Conservation (phyloP, 2,888 invertebrate genomes). For the Neuroscelio doddi region DNA sequence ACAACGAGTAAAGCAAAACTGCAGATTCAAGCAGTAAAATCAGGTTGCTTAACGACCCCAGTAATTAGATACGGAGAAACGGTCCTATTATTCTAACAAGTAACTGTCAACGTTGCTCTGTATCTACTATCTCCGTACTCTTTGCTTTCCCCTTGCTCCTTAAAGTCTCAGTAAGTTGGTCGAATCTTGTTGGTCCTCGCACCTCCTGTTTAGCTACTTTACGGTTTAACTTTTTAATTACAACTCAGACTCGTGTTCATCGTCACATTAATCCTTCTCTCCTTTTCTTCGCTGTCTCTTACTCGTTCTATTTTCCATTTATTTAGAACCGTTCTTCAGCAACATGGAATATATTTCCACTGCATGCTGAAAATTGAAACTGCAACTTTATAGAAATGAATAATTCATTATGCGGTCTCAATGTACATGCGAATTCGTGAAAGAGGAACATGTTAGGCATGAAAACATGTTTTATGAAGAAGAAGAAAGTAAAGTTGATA, state of each 20-base stretch:
- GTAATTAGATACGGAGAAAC: slow-evolving; percentile 61
- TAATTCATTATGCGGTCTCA: slow-evolving; percentile 20
- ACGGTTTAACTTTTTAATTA: slow-evolving; percentile 65
- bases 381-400: slow-evolving; percentile 24
- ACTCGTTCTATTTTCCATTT: slow-evolving; percentile 38
- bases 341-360: slow-evolving; percentile 13
- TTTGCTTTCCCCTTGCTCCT: slow-evolving; percentile 28
- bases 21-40: slow-evolving; percentile 38
- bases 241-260: slow-evolving; percentile 64
- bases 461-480: slow-evolving; percentile 6
- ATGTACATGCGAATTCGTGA: slow-evolving; percentile 7
- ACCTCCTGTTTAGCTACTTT: slow-evolving; percentile 55
- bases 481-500: background rate
- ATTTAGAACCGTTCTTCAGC: slow-evolving; percentile 15
- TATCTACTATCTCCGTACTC: slow-evolving; percentile 34
- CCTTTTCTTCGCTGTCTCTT: slow-evolving; percentile 22
- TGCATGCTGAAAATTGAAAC: slow-evolving; percentile 19
- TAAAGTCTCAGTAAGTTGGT: slow-evolving; percentile 19
- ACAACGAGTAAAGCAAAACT: slow-evolving; percentile 31
- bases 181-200: slow-evolving; percentile 48
- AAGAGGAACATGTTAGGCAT: slow-evolving; percentile 14
- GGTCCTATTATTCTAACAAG: slow-evolving; percentile 58
- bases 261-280: slow-evolving; percentile 59
- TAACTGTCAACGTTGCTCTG: slow-evolving; percentile 51
- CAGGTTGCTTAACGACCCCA: slow-evolving; percentile 52